phyloP scores from a whole-genome alignment of 2,888 invertebrate species.

The Cylloceria caligata region DNA sequence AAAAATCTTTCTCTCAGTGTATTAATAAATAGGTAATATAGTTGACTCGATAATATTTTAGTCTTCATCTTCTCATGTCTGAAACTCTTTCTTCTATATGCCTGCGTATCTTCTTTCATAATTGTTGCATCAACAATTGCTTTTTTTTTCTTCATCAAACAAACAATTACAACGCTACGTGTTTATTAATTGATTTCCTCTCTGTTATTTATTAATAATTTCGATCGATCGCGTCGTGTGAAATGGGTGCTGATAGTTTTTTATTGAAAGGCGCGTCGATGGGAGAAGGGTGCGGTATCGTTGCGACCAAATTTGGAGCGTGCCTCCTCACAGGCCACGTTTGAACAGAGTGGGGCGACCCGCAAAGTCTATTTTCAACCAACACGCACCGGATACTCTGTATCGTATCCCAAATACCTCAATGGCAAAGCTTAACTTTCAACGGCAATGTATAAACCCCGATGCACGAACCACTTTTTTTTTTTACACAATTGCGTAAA shows the following conservation, averaged over 20 bases:
- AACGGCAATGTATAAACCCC: not conserved
- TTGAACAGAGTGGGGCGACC: conserved; percentile 82
- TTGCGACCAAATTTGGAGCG: conserved; percentile 87
- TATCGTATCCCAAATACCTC: conserved; percentile 68
- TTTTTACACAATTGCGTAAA: not conserved
- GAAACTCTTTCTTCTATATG: not conserved
- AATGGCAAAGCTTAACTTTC: conserved; percentile 20
- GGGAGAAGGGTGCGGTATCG: conserved; percentile 81
- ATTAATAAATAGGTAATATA: conserved; percentile 55
- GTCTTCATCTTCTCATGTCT: conserved; percentile 29
- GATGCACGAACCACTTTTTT: not conserved
- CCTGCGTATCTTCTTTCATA: conserved; percentile 43
- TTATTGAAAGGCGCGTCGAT: conserved; percentile 38
- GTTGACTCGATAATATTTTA: conserved; percentile 57
- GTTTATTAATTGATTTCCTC: not conserved
- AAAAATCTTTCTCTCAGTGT: too few relatives aligned
- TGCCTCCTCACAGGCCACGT: conserved; percentile 75
- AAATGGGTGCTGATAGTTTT: conserved; percentile 28
- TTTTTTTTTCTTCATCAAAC: not conserved
- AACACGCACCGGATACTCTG: conserved; percentile 79
- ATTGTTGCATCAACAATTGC: conserved; percentile 38
- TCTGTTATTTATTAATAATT: not conserved
- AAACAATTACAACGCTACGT: not conserved
- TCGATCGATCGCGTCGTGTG: conserved; percentile 5
- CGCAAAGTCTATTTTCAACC: conserved; percentile 83